Percentiles rank a stretch among this genome's conserved stretches.
phyloP scores from a whole-genome alignment of 2,797 vertebrate species.

The Gallinago nigripennis region DNA sequence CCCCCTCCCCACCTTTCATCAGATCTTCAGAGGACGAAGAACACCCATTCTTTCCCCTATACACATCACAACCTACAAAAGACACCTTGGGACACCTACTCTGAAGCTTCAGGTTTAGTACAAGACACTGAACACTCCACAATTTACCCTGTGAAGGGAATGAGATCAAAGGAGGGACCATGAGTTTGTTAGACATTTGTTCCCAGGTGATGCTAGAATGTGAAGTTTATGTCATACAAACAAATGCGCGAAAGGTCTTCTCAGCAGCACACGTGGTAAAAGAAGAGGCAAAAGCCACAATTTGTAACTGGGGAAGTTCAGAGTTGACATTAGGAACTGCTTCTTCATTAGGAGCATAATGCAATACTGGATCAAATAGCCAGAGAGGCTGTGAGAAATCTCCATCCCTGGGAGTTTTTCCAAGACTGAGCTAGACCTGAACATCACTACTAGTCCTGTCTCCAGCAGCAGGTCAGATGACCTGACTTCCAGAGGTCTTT shows the following conservation, averaged over 20 bases:
- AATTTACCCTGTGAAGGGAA: neutral
- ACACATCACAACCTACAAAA: neutral
- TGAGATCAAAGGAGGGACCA: neutral
- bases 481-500: neutral
- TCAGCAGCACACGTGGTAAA: neutral
- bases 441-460: neutral
- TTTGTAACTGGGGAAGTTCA: neutral
- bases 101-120: neutral
- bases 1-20: neutral
- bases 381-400: neutral
- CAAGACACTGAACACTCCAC: neutral
- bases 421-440: neutral
- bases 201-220: neutral
- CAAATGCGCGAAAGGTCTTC: neutral
- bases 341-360: neutral
- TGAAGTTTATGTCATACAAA: neutral
- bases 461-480: neutral
- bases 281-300: neutral
- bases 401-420: neutral
- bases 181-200: neutral
- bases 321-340: neutral
- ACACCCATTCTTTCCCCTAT: neutral
- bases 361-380: neutral
- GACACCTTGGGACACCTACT: neutral
- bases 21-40: neutral